Percentiles rank a stretch among this genome's conserved stretches.
phyloP scores from a whole-genome alignment of 2,888 invertebrate genomes.

The Stramonita haemastoma region DNA sequence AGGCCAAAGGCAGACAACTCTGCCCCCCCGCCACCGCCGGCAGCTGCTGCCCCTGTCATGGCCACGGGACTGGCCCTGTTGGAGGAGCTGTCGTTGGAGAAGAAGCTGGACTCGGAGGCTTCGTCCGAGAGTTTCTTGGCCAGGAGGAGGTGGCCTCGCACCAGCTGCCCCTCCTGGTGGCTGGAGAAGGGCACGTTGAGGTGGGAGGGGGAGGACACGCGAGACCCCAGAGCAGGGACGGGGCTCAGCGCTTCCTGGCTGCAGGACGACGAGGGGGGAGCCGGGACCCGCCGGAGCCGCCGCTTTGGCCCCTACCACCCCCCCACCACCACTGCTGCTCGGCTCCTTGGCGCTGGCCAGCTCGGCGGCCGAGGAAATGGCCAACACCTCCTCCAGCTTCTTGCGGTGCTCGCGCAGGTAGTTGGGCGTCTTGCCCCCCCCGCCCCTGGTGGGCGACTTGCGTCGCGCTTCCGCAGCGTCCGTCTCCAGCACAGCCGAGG shows the following conservation, averaged over 20 bases:
- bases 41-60: not conserved
- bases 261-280: slow-evolving; percentile 8
- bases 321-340: not conserved
- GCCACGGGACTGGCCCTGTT: slow-evolving; percentile 31
- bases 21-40: not conserved
- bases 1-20: not conserved
- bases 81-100: slow-evolving; percentile 38
- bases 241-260: slow-evolving; percentile 39
- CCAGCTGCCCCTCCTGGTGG: slow-evolving; percentile 45
- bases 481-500: slow-evolving; percentile 17
- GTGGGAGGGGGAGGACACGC: slow-evolving; percentile 43
- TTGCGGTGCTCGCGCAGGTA: slow-evolving; percentile 48
- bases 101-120: slow-evolving; percentile 69
- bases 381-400: slow-evolving; percentile 49
- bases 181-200: slow-evolving; percentile 34
- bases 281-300: not conserved
- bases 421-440: slow-evolving; percentile 43
- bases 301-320: not conserved
- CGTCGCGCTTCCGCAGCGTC: slow-evolving; percentile 15
- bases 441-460: not conserved
- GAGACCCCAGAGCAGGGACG: slow-evolving; percentile 22
- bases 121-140: slow-evolving; percentile 78
- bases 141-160: slow-evolving; percentile 77
- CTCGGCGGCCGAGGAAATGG: not conserved
- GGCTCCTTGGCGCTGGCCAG: not conserved